These are phyloP conservation scores for Centruroides sculpturatus DNA, from an alignment of 1,140 invertebrate genomes.

Conservation along the genomic window DNA sequence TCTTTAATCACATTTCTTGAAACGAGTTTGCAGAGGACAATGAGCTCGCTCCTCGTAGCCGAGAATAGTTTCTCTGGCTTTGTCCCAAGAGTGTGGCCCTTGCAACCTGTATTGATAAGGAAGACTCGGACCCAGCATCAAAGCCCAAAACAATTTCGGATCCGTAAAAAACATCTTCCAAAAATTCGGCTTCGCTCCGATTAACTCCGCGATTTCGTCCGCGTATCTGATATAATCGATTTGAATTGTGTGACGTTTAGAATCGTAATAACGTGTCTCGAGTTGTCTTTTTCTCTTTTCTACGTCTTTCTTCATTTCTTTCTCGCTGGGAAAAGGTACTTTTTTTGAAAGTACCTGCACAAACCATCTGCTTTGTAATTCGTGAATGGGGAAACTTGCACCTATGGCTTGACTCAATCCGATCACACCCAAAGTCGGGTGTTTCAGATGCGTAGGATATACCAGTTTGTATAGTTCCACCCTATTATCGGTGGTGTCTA, in stretches of 20 bases:
- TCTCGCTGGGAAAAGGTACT: slow-evolving; percentile 17
- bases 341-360: slow-evolving; percentile 17
- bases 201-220: slow-evolving; percentile 26
- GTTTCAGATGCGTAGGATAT: slow-evolving; percentile 27
- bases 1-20: too few species aligned
- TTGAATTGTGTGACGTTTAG: slow-evolving; percentile 30
- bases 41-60: too few species aligned
- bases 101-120: slow-evolving; percentile 28
- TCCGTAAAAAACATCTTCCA: slow-evolving; percentile 26
- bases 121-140: slow-evolving; percentile 25
- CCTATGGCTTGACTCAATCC: slow-evolving; percentile 38
- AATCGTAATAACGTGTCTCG: slow-evolving; percentile 20
- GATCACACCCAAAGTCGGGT: slow-evolving; percentile 32
- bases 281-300: slow-evolving; percentile 16
- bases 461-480: slow-evolving; percentile 12
- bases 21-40: too few species aligned
- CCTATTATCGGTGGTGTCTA: slow-evolving; percentile 8
- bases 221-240: slow-evolving; percentile 28
- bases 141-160: neutral
- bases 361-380: slow-evolving; percentile 27
- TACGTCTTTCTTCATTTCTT: slow-evolving; percentile 25
- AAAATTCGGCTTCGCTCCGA: slow-evolving; percentile 28
- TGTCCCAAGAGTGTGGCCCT: slow-evolving; percentile 24
- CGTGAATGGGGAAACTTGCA: slow-evolving; percentile 35
- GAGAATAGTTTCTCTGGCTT: too few species aligned